Base-by-base conservation (phyloP, 2,888 invertebrate genomes). In the Caenorhabditis sp. region DNA sequence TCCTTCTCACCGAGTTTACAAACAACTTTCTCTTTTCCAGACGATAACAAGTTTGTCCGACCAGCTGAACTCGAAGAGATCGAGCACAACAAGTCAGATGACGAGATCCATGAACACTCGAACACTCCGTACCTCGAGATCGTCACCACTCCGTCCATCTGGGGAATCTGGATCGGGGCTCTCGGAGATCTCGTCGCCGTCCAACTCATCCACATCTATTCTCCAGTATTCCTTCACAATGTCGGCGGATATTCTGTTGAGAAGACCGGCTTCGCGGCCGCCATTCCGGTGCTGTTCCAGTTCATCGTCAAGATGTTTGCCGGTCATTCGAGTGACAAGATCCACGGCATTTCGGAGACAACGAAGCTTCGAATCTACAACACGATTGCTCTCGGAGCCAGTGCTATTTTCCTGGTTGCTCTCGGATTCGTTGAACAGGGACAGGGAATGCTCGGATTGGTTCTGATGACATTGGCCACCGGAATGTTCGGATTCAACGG, bases 101-200 rank as follows among this genome's bases (percentile, higher is more conserved):
- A 58, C n/a, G 44, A 71, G 26, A 58, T 44, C 50, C 62, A 61
- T 32, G 67, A 58, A 35, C 67, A 70, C 18, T 40, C 58, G 6
- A 3, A 37, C 20, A 88, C 89, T 9, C 91, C 91, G 3, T 90
- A 90, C 64, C 68, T 84, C 26, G 86, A 86, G 20, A 88, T 91
- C 44, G 55, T 88, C 37, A 77, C 85, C 9, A 90, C 90, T 26
- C 88, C 87, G 8, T 87, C 89, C 3, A 87, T 91, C 58, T 91
- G 91, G 91, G 91, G 87, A 1, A 87, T 91, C 28, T 87, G 90
- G 80, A 85, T 90, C 15, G 89, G 90, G 6, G 90, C 90, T 2
- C 83, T 90, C n/a, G 91, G 90, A 2, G 90, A 91, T 77, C 85
- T 91, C 20, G 85, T 91, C 26, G 91, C 90, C 13, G 89, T 90